Conservation (phyloP, 1,140 invertebrate genomes). For the Musca vetustissima region DNA sequence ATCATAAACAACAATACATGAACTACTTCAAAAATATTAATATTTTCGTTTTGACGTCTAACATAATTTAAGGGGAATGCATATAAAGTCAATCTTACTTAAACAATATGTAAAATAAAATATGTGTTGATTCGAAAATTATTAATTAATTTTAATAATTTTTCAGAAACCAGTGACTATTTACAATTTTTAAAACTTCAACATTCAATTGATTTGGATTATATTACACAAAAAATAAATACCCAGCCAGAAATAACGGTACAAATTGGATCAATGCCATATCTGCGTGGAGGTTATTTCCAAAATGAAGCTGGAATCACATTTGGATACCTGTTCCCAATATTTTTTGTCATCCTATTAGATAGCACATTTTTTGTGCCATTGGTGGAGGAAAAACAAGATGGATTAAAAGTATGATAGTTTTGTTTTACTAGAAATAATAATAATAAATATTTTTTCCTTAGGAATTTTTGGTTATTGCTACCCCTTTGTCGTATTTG, state of each 20-base stretch:
- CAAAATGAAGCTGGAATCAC: constrained; percentile 38
- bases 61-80: too few relatives aligned
- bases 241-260: constrained; percentile 21
- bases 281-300: constrained; percentile 32
- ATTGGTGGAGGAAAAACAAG: constrained; percentile 52
- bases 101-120: too few relatives aligned
- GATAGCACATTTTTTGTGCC: constrained; percentile 47
- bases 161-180: constrained; percentile 10
- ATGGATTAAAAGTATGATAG: constrained; percentile 39
- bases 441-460: constrained; percentile 4
- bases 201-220: constrained; percentile 39
- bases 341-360: constrained; percentile 42
- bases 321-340: constrained; percentile 40
- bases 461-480: constrained; percentile 47
- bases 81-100: too few relatives aligned
- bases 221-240: constrained; percentile 30
- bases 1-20: too few relatives aligned
- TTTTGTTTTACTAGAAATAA: too few relatives aligned
- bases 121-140: too few relatives aligned
- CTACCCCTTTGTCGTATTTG: constrained; percentile 50
- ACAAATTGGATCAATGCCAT: constrained; percentile 41
- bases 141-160: too few relatives aligned
- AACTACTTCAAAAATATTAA: too few relatives aligned
- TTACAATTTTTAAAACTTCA: constrained; percentile 42
- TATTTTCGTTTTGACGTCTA: too few relatives aligned